Base-by-base conservation (phyloP, 2,113 vertebrate species). In the Callithrix jacchus region DNA sequence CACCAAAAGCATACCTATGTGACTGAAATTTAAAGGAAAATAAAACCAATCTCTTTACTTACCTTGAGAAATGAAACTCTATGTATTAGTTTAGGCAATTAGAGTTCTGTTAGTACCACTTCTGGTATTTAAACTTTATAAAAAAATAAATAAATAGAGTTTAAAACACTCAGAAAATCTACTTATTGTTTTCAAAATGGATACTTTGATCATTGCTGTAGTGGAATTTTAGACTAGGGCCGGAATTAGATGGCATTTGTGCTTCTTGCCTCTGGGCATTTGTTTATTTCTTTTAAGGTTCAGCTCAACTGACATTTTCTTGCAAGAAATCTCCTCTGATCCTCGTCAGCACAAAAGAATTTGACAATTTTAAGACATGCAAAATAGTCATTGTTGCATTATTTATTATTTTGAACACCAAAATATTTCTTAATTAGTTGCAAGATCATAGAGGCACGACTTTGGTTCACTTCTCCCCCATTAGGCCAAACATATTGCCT, bases 321-420 rank as follows among this genome's bases (percentile, higher is more conserved):
- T 54, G 32, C 3, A 52, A 70, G 37, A 96, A 85, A 40, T 84
- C 40, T 64, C 61, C 85, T 86, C 27, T 61, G 11, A 64, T 86
- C 76, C 23, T 64, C 68, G 40, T 61, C 35, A 93, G n/a, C 68
- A 74, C 45, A 66, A 71, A 94, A 21, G 49, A 74, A 80, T 77
- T 17, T 83, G 66, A 92, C 25, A 42, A 76, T 71, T 21, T 70
- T 92, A 87, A 85, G 23, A 66, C 13, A 32, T 47, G 14, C 6
- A 68, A 52, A 81, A 32, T 76, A 40, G 27, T 68, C n/a, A 5
- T 47, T 47, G 45, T 77, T 56, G 40, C 11, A 58, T 68, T 56
- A 87, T 54, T 81, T 93, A 40, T 87, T 80, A 87, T 95, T 96
- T 94, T 87, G 79, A 73, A 81, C 20, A 42, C 61, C 32, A 45